Evolutionary conservation across 2,888 invertebrate genomes (phyloP), one percentile per base, ranked within the genome.

Genomic region (Thelaira solivaga): DNA sequence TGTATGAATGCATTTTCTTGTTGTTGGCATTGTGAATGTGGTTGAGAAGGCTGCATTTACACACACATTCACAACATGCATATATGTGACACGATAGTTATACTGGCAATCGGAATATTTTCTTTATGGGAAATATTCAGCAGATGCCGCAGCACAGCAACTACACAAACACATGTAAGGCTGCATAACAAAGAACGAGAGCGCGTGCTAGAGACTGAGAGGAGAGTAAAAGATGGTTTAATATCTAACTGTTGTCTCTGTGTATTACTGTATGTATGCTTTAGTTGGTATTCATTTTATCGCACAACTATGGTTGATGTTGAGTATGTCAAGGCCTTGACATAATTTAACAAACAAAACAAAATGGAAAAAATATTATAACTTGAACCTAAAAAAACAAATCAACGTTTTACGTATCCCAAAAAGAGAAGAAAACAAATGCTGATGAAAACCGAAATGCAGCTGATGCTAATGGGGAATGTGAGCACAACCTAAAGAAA

Each of bases 241-340:
- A 77, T 73, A n/a, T n/a, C n/a, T n/a, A 59, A 64, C 62, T 72
- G 49, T 43, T 61, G 64, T 74, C 59, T 69, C 65, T 78, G 24
- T 73, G 47, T 65, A 61, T 69, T 78, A 74, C 65, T 61, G 13
- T 45, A 20, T 31, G 18, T 39, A 16, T 20, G 24, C 22, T 18
- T 68, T 69, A 59, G 43, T 64, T 51, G 34, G 39, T 55, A 47
- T 61, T 61, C 22, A 22, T 75, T 29, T 47, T 55, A n/a, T n/a
- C n/a, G 41, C 39, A 64, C 43, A 13, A 36, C 43, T 6, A 18
- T 57, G 49, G 49, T 20, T 13, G 10, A 31, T 51, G 31, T 61
- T 68, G 73, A 69, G 77, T 73, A 59, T 69, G 77, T 73, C 77
- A 78, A 73, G 78, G 78, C 78, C 78, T 74, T 78, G 78, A 74